Base-by-base conservation (phyloP, 2,888 invertebrate genomes). In the Brenthis ino region DNA sequence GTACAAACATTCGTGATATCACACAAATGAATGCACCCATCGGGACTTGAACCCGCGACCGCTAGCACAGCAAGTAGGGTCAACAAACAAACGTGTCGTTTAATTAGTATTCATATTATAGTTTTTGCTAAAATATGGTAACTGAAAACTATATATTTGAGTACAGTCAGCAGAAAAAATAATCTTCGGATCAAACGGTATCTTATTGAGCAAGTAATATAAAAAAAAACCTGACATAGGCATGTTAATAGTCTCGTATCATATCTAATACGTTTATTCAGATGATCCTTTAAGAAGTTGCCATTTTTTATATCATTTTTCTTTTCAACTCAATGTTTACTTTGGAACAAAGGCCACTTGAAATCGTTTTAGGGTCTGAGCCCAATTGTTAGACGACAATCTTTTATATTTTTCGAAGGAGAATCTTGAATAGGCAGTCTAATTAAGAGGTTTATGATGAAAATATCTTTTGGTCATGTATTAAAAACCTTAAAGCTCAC, bases 261-360 rank as follows among this genome's bases (percentile, higher is more conserved):
- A 67, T 60, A 63, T 61, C 56, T 51, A 67, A 50, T 43, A 53
- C 50, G 56, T 60, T 57, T 64, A 68, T 68, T 68, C 61, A 70
- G 70, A 72, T 72, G 58, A 70, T 70, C 53, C 67, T 65, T 53
- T 68, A 50, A 70, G 51, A 65, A 65, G 58, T 50, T 64, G 72
- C 65, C 58, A 65, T 70, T 66, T 66, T 68, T 63, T 70, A 64
- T 68, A 63, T 68, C 58, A 61, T 66, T 70, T 67, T 68, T 67
- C 69, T 70, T 54, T 57, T 58, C 57, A 47, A 16, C 58, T 68
- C 54, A 57, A 68, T 71, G 63, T 70, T 65, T 71, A 63, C 61
- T 66, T 61, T 57, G 68, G 64, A 68, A 67, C 67, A 67, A 67
- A 63, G 67, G 61, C 61, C 67, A 56, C 67, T 63, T 56, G 56